Base-by-base conservation (phyloP, 2,797 vertebrate species). In the Epinephelus awoara region DNA sequence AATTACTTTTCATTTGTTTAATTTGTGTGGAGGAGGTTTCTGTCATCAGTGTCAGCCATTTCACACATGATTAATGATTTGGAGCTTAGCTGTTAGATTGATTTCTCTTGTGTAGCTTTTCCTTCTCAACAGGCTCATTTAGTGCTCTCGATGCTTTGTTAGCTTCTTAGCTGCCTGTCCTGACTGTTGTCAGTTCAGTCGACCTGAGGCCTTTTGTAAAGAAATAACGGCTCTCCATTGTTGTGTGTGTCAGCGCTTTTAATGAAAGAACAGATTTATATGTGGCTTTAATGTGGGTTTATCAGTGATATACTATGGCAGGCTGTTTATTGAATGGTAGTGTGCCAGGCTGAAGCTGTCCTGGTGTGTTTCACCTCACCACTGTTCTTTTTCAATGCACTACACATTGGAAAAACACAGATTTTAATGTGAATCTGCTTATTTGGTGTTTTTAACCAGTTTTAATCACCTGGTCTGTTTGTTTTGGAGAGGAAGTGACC, bases 251-350 rank as follows among this genome's bases (percentile, higher is more conserved):
- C 68, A 23, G 49, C 29, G 57, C 77, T 38, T 80, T 83, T 85
- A 88, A 90, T 90, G 83, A 85, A 89, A 88, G 40, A 65, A 54
- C 2, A 77, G 84, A 89, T 89, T 87, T 92, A 92, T 85, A 72
- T 21, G 40, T 44, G 51, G 8, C 21, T 57, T 74, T 67, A 77
- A 78, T 82, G 85, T 72, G 42, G 7, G 49, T 58, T 75, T 72
- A 67, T 74, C 25, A 2, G 66, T 80, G 82, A 87, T 87, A 17
- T 68, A 85, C 40, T 42, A 11, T 46, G 10, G 77, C 71, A 14
- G 76, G 18, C 52, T 23, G 62, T 79, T 81, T 72, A 82, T 85
- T 90, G 64, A 83, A 50, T 77, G 3, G 2, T 34, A 23, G 56
- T 7, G 64, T 73, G 57, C 46, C 49, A 46, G 67, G 74, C 74